These are phyloP conservation scores for Myotis pilosus DNA, from an alignment of 2,797 vertebrate genomes.

Conservation along the genomic window DNA sequence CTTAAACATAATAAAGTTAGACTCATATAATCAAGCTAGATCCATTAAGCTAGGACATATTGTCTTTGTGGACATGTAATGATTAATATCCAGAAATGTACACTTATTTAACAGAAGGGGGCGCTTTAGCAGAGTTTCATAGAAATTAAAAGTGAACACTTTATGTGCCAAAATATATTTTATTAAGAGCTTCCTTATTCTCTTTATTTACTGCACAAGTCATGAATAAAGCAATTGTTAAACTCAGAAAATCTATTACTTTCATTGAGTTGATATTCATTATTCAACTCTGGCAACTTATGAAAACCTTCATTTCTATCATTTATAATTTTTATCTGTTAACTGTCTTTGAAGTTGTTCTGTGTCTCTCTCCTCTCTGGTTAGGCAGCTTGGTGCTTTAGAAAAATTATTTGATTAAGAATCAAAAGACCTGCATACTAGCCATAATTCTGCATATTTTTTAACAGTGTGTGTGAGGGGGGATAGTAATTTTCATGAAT, in stretches of 20 bases:
- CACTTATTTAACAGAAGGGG: neutral
- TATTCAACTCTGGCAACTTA: neutral
- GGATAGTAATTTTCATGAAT: neutral
- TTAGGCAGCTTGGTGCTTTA: neutral
- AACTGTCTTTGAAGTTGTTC: neutral
- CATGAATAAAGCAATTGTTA: neutral
- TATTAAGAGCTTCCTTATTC: neutral
- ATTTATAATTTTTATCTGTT: neutral
- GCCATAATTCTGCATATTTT: neutral
- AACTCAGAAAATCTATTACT: neutral
- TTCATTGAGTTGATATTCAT: neutral
- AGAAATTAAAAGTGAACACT: neutral
- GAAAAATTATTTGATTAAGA: neutral
- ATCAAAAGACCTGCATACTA: neutral
- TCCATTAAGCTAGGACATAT: neutral
- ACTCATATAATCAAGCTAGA: neutral
- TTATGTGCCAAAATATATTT: neutral
- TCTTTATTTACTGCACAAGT: neutral
- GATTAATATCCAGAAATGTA: neutral
- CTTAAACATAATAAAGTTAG: neutral
- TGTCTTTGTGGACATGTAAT: neutral
- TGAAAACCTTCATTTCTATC: neutral
- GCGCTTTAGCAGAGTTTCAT: neutral
- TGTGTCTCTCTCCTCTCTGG: neutral
- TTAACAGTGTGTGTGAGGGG: neutral